Base-by-base conservation (phyloP, 2,113 vertebrate species). In the Polypterus senegalus region DNA sequence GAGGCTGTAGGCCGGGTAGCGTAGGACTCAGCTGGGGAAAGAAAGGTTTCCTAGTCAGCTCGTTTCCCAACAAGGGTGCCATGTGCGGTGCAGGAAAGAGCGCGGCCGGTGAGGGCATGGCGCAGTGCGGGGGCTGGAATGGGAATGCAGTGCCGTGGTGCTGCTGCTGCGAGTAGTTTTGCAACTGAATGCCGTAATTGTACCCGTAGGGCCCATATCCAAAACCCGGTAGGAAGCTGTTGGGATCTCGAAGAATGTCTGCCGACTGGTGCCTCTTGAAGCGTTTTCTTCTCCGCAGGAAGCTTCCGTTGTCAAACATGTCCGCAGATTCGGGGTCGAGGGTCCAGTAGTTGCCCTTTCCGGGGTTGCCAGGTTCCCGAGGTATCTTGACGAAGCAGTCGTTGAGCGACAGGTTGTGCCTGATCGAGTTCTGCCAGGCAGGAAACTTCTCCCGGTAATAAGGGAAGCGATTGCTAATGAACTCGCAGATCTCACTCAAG, bases 381-480 rank as follows among this genome's bases (percentile, higher is more conserved):
- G 88, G 92, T 67, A 94, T 93, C 74, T 94, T 94, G 70, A 95
- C 89, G 72, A 95, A 95, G 79, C 92, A 95, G 83, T 95, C 92
- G 70, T 95, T 95, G 5, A 95, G 79, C 43, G 92, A 95, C 4
- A 95, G 82, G 48, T 95, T 95, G 87, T 95, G 92, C 47, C 92
- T 86, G 64, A 95, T 95, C 49, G 91, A 93, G 83, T 95, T 95
- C 70, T 95, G 92, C 92, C 92, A 95, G 48, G 91, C 91, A 0
- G 91, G 92, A 75, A 96, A 94, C 77, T 96, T 96, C 79, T 96
- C 92, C 65, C 92, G 77, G 80, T 96, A 96, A 78, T 96, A 96
- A 1, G 92, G 92, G 79, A 96, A 96, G 79, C 90, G 87, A 68
- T 84, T 89, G 80, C 92, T 96, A 84, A 97, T 97, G 74, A 97